Base-by-base conservation (phyloP, 2,888 invertebrate species). In the Thereva unica region DNA sequence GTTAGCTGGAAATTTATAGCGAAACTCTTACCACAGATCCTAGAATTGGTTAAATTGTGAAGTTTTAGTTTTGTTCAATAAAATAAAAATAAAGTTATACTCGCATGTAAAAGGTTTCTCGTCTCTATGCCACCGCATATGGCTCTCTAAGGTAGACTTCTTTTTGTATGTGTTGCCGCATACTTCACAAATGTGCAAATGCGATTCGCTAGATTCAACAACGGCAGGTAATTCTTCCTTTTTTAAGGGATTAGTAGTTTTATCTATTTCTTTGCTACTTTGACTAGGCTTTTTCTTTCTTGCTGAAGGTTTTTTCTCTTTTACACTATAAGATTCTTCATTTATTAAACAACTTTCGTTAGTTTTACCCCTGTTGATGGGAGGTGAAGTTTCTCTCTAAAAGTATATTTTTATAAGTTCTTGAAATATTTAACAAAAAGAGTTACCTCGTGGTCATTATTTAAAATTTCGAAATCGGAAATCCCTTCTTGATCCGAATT, bases 161-260 rank as follows among this genome's bases (percentile, higher is more conserved):
- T 78, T 75, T 6, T 76, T 75, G 71, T 80, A 81, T 0, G 73
- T 75, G 67, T 81, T 81, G 3, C 80, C 80, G 67, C 81, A 81
- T 5, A 80, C 70, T 10, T 77, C 76, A 68, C 81, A 81, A 10
- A 78, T 75, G 70, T 80, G 76, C 2, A 71, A 49, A 12, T 66
- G 64, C 2, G n/a, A 9, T 6, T 56, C 47, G 4, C 55, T 38
- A 2, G 68, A 70, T 42, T 34, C 9, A 34, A 40, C 68, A 50
- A 74, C 71, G 2, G 73, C 52, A 10, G 72, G 71, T 7, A 72
- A 69, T 10, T 72, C 74, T 67, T 75, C 74, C 37, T 72, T 69
- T 2, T 72, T 72, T 38, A 75, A 74, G 7, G 70, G 23, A 23
- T 23, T 73, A 6, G 75, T 38, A 0, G 73, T 73, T 67, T 75